A percentile compares a stretch with the other conserved stretches of the same genome.
Evolutionary conservation across 2,113 vertebrate species (phyloP).

Genomic region (Peucedramus taeniatus): DNA sequence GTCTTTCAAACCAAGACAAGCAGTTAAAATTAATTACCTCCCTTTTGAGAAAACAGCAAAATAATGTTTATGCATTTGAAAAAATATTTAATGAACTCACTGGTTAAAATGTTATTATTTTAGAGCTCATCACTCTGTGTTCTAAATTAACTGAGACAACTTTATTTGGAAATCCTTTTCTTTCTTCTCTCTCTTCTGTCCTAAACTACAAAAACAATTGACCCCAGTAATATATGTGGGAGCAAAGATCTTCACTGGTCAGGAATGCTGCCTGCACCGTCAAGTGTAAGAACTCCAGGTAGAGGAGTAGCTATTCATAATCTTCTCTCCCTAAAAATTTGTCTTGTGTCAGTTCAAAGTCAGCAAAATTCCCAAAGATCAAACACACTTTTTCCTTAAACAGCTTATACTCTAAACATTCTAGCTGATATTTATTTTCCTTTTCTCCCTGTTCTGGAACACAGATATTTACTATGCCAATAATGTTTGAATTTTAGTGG

Average conservation of each 20-base stretch:
- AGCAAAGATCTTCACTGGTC: not conserved
- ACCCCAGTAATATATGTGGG: not conserved
- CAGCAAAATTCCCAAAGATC: constrained; percentile 25
- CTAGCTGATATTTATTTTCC: constrained; percentile 12
- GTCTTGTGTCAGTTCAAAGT: constrained; percentile 43
- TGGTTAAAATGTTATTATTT: constrained; percentile 70
- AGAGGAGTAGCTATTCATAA: not conserved
- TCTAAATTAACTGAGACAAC: constrained; percentile 64
- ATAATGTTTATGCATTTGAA: constrained; percentile 68
- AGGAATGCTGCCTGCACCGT: not conserved
- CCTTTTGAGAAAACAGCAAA: constrained; percentile 74
- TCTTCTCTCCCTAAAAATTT: constrained; percentile 27
- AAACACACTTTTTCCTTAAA: constrained; percentile 42
- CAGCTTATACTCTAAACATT: constrained; percentile 30
- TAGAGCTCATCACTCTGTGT: constrained; percentile 46
- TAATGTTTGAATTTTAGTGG: not conserved
- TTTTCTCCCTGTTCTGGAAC: constrained; percentile 34
- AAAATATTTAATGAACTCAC: constrained; percentile 72
- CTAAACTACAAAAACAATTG: constrained; percentile 45
- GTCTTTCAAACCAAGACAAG: no score
- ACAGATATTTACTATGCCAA: constrained; percentile 17
- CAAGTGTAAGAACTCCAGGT: not conserved
- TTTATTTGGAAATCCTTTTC: not conserved
- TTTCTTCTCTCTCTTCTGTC: not conserved
- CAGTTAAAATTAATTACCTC: constrained; percentile 70